Evolutionary conservation across 2,888 invertebrate species (phyloP).

Genomic region (Capitulum mitella): DNA sequence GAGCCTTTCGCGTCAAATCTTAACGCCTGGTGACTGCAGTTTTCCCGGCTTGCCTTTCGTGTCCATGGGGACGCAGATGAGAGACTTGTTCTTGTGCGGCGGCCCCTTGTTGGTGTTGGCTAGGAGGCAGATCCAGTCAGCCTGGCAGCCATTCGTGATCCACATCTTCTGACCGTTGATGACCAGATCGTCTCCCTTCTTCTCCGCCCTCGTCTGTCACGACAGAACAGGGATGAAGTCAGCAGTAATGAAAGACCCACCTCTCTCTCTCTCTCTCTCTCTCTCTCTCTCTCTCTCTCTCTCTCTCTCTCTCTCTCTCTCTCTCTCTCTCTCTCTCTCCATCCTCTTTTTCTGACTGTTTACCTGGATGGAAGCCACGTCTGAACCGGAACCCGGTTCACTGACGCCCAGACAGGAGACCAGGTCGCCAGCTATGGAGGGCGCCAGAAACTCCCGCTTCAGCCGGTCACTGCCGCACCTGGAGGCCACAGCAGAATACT

Average conservation of each 20-base stretch:
- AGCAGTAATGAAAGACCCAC: neutral
- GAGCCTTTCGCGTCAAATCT: no score
- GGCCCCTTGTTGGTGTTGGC: conserved; percentile 48
- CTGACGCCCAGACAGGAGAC: conserved; percentile 51
- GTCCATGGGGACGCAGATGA: conserved; percentile 50
- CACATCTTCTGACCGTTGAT: conserved; percentile 54
- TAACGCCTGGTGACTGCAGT: no score
- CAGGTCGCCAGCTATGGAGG: conserved; percentile 35
- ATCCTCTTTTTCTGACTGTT: no score
- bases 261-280: no score
- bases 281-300: no score
- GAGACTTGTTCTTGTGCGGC: conserved; percentile 49
- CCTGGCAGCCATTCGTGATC: conserved; percentile 52
- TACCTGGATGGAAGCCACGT: conserved; percentile 43
- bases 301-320: no score
- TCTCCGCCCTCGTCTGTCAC: conserved; percentile 47
- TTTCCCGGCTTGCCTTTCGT: conserved; percentile 44
- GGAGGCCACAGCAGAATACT: neutral
- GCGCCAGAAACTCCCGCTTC: conserved; percentile 45
- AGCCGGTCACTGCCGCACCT: conserved; percentile 47
- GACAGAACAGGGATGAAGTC: no score
- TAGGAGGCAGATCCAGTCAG: conserved; percentile 53
- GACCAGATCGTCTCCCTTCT: conserved; percentile 46
- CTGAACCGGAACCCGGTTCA: conserved; percentile 49
- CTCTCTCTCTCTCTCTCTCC: no score